Evolutionary conservation across 23 tunicate genomes (phyloP).

Genomic region (Diplosoma virens): DNA sequence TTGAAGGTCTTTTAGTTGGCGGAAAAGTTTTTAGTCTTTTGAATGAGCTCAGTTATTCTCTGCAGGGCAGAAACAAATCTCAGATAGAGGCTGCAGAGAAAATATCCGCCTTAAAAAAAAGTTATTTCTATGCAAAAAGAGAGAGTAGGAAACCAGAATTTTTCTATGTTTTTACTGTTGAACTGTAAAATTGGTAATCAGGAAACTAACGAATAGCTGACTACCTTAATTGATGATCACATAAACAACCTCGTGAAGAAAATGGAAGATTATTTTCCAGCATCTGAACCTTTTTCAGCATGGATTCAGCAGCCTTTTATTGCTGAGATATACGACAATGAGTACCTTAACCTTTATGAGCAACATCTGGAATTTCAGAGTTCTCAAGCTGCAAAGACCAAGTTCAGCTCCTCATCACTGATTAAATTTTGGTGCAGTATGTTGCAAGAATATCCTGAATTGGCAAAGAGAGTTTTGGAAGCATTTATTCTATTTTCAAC

Average conservation of each 20-base stretch:
- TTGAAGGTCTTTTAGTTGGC: neutral
- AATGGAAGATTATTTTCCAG: neutral
- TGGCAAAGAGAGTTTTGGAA: neutral
- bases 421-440: neutral
- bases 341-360: no score
- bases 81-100: constrained; percentile 7
- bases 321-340: no score
- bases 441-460: neutral
- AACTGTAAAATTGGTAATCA: neutral
- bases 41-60: neutral
- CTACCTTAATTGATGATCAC: constrained; percentile 4
- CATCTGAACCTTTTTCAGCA: neutral
- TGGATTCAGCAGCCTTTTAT: neutral
- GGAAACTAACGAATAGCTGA: constrained; percentile 8
- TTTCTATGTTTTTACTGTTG: constrained; percentile 8
- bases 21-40: neutral
- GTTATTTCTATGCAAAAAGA: neutral
- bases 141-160: constrained; percentile 10
- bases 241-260: neutral
- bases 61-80: neutral
- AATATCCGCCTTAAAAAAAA: constrained; percentile 6
- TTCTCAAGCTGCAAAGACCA: neutral
- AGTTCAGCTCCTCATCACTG: neutral
- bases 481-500: neutral
- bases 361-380: no score